Conservation (phyloP, 2,113 vertebrate species). For the Candoia aspera region DNA sequence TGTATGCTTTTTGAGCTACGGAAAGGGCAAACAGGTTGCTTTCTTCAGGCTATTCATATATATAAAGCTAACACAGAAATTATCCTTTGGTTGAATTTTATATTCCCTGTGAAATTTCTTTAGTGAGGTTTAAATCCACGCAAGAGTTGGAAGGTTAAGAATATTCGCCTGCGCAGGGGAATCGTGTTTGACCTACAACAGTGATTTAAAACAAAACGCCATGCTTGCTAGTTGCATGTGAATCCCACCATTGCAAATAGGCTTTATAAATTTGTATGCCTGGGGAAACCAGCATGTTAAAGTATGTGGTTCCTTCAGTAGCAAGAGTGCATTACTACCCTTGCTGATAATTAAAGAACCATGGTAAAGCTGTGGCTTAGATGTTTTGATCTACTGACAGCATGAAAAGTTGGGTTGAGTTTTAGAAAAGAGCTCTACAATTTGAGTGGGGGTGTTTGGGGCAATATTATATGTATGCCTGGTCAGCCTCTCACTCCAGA, state of each 20-base stretch:
- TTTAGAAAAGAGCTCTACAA: neutral
- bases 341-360: no score
- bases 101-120: conserved; percentile 44
- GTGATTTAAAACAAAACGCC: conserved; percentile 44
- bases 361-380: no score
- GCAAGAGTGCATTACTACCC: neutral
- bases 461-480: no score
- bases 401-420: neutral
- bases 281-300: neutral
- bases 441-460: neutral
- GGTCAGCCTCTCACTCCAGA: neutral
- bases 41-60: conserved; percentile 43
- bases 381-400: no score
- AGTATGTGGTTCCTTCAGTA: neutral
- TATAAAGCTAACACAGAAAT: conserved; percentile 40
- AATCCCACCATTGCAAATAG: conserved; percentile 31
- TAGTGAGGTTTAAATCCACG: conserved; percentile 32
- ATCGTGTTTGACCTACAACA: conserved; percentile 27
- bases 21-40: conserved; percentile 27
- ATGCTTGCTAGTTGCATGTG: conserved; percentile 32
- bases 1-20: conserved; percentile 7
- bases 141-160: conserved; percentile 43
- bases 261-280: neutral
- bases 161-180: conserved; percentile 7
- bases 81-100: conserved; percentile 45